Percentiles rank a stretch among this genome's conserved stretches.
phyloP scores from a whole-genome alignment of 2,888 invertebrate species.

The Sinhomidia bicolor region DNA sequence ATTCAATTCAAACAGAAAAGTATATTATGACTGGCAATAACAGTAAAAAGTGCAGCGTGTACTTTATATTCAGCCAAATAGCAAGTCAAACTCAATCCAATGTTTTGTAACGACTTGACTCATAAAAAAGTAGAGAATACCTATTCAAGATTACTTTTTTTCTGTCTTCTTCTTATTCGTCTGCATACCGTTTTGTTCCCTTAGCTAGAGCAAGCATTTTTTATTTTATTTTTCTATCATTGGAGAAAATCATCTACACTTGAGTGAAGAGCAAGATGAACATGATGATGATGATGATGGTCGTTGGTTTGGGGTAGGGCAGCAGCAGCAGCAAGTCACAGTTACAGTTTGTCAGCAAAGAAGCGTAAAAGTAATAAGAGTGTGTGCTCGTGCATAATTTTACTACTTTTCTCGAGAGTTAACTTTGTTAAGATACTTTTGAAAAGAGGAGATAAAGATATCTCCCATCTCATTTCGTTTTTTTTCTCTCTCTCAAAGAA shows the following conservation, averaged over 20 bases:
- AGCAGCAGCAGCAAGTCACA: background rate
- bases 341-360: background rate
- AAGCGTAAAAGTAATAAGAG: background rate
- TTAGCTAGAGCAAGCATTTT: too few relatives aligned
- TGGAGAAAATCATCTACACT: background rate
- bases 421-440: constrained; percentile 29
- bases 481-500: background rate
- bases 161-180: too few relatives aligned
- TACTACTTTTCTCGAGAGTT: background rate
- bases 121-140: too few relatives aligned
- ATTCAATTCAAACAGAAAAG: background rate
- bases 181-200: too few relatives aligned
- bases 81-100: background rate
- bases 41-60: background rate
- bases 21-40: background rate
- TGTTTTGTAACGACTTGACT: background rate
- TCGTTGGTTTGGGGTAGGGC: too few relatives aligned
- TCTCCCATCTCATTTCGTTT: constrained; percentile 23
- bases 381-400: constrained; percentile 44
- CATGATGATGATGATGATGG: too few relatives aligned
- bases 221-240: background rate
- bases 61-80: background rate
- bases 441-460: background rate
- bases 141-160: too few relatives aligned
- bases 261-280: background rate